Percentiles rank a stretch among this genome's conserved stretches.
Evolutionary conservation across 2,888 invertebrate species (phyloP).

Genomic region (Mesodorylaimus sp.): DNA sequence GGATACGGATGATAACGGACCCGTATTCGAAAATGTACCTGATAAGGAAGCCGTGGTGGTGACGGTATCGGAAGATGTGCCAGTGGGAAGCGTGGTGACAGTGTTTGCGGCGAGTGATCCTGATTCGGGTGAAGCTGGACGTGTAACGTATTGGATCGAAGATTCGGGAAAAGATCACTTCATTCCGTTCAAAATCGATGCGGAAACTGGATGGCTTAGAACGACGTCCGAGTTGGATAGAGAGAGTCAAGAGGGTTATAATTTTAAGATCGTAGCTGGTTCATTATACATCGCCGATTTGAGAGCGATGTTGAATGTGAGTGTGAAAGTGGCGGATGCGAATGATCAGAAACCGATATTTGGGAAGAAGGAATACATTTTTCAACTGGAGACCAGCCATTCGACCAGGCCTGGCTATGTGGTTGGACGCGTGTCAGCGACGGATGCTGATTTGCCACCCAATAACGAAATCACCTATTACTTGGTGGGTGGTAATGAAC

Average conservation of each 20-base stretch:
- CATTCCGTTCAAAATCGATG: slow-evolving; percentile 53
- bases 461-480: too few species aligned
- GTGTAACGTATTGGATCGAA: not conserved
- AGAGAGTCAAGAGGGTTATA: slow-evolving; percentile 54
- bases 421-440: too few species aligned
- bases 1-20: slow-evolving; percentile 75
- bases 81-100: slow-evolving; percentile 22
- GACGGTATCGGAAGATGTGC: slow-evolving; percentile 16
- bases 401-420: too few species aligned
- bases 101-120: slow-evolving; percentile 22
- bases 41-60: slow-evolving; percentile 15
- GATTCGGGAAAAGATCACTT: slow-evolving; percentile 9
- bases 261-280: slow-evolving; percentile 56
- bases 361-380: slow-evolving; percentile 14
- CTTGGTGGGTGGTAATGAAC: too few species aligned
- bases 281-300: slow-evolving; percentile 38
- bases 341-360: slow-evolving; percentile 33
- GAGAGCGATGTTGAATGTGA: slow-evolving; percentile 12
- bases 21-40: slow-evolving; percentile 42
- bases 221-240: slow-evolving; percentile 55
- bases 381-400: too few species aligned
- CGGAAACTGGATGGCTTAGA: slow-evolving; percentile 68
- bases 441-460: too few species aligned
- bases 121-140: slow-evolving; percentile 16
- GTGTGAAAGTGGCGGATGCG: slow-evolving; percentile 18